Evolutionary conservation across 2,113 vertebrate species (phyloP), one percentile per base, ranked within the genome.

Genomic region (Sceloporus undulatus): DNA sequence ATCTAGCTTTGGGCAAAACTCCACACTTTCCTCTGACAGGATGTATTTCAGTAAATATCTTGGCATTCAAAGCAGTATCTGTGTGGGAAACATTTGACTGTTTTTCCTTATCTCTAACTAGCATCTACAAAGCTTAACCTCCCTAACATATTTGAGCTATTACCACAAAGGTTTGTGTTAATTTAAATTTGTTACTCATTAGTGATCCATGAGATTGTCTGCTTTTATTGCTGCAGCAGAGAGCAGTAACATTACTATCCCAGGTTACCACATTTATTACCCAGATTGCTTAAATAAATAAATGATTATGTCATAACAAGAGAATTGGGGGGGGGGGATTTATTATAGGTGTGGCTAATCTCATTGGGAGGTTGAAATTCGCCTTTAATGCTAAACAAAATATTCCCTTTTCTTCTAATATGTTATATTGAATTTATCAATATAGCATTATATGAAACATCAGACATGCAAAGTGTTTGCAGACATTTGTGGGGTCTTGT

Each of bases 1-100:
- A 81, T 21, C 70, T 83, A 70, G 56, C 83, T 82, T 16, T 18
- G 52, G 52, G 68, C 75, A 89, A 76, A 92, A 90, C 65, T 8
- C 4, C n/a, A n/a, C 79, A 59, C 62, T 81, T 87, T 89, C 78
- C 48, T 73, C 6, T 38, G 82, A 85, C n/a, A 88, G 79, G 88
- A 70, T 59, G 56, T 82, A 65, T n/a, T 89, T 88, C 59, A 78
- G 42, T 84, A 34, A 85, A 74, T 2, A 38, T 21, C 91, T 56
- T 66, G 48, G 74, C 87, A 80, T 88, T 59, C 1, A 3, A 62
- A 89, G 68, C 59, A 91, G 21, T 38, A 78, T 78, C 74, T 88
- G 85, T 76, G 14, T 2, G 1, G 18, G 11, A 8, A 14, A 23
- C 0, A 29, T 56, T 78, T 4, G 3, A 66, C 6, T 5, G 19